These are phyloP conservation scores for Jaculus jaculus DNA, from an alignment of 2,113 vertebrate genomes.

Conservation along the genomic window DNA sequence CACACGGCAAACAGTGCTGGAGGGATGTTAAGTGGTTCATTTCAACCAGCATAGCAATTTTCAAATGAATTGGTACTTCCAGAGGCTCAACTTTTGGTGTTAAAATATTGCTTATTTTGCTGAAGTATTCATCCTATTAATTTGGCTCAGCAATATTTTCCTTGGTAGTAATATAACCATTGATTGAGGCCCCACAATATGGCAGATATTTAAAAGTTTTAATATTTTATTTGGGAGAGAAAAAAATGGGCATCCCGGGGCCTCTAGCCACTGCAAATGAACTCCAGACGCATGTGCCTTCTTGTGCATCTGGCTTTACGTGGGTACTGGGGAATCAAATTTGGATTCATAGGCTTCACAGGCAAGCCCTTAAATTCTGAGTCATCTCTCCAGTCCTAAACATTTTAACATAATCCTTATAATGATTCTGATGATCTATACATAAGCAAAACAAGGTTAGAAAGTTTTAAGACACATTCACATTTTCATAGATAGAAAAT, in stretches of 20 bases:
- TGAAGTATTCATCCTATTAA: conserved; percentile 26
- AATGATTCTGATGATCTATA: neutral
- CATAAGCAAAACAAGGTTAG: conserved; percentile 2
- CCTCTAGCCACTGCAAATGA: too few relatives aligned
- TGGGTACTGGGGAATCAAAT: too few relatives aligned
- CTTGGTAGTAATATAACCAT: conserved; percentile 7
- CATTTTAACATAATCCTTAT: conserved; percentile 13
- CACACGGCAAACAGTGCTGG: neutral
- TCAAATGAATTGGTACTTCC: conserved; percentile 28
- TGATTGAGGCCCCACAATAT: neutral
- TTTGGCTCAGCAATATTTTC: conserved; percentile 42
- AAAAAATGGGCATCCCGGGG: too few relatives aligned
- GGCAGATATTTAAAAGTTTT: neutral
- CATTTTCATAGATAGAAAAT: neutral
- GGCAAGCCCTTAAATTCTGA: too few relatives aligned
- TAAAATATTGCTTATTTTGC: conserved; percentile 16
- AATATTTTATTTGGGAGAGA: neutral
- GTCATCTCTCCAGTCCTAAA: neutral
- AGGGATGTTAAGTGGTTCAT: neutral
- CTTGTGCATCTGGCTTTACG: too few relatives aligned
- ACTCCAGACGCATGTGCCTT: too few relatives aligned
- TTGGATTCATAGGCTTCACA: too few relatives aligned
- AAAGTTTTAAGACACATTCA: neutral
- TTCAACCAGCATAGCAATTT: conserved; percentile 13
- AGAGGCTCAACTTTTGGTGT: neutral